Conservation (phyloP, 1,140 invertebrate species). For the Drosophila nebulosa region DNA sequence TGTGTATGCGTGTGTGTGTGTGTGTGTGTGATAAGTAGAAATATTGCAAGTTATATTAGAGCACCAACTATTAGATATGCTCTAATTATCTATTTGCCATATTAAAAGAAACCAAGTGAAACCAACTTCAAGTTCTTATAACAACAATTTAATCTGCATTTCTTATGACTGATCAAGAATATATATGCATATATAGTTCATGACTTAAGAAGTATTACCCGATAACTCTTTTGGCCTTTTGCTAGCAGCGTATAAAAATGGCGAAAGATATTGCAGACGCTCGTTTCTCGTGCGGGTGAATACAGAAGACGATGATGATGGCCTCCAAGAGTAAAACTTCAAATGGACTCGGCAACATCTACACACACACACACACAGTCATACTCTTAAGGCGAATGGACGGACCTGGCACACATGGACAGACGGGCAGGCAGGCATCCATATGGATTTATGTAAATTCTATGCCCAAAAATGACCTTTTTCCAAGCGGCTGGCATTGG, state of each 20-base stretch:
- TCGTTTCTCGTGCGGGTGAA: slow-evolving; percentile 38
- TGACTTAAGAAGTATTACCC: no score
- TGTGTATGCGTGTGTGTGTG: slow-evolving; percentile 27
- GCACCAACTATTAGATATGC: background rate
- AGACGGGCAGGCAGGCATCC: slow-evolving; percentile 40
- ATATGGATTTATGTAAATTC: slow-evolving; percentile 81
- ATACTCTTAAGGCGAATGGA: background rate
- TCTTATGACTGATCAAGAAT: background rate
- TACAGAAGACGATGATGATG: slow-evolving; percentile 32
- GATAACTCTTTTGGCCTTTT: background rate
- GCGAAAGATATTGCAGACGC: slow-evolving; percentile 41
- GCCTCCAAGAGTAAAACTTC: slow-evolving; percentile 27
- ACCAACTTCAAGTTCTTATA: no score
- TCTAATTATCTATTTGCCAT: background rate
- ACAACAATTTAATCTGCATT: no score
- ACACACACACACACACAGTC: slow-evolving; percentile 11
- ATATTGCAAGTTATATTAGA: background rate
- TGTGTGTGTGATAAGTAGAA: slow-evolving; percentile 33
- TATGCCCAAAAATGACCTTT: slow-evolving; percentile 79
- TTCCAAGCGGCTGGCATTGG: slow-evolving; percentile 44
- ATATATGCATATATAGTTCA: background rate
- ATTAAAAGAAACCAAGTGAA: no score
- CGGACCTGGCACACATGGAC: background rate
- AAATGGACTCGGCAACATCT: slow-evolving; percentile 48
- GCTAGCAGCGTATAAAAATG: slow-evolving; percentile 17